These are phyloP conservation scores for Emydoidea blandingii DNA, from an alignment of 2,797 vertebrate genomes.

Conservation along the genomic window DNA sequence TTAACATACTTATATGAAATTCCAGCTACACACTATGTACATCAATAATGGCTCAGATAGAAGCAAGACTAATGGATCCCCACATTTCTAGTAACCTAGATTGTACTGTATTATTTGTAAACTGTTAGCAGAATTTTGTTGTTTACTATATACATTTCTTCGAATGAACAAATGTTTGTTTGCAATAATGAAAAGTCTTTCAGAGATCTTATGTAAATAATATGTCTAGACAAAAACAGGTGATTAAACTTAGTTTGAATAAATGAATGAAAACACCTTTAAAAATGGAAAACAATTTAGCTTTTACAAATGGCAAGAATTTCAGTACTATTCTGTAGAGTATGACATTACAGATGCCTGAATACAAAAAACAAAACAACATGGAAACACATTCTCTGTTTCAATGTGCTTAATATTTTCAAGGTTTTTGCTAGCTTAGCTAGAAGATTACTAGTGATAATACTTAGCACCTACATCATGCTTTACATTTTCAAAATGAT, in stretches of 20 bases:
- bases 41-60: not conserved
- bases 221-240: not conserved
- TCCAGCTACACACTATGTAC: not conserved
- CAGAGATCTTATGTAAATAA: not conserved
- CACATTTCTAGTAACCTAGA: not conserved
- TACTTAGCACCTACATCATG: not conserved
- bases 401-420: not conserved
- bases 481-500: not conserved
- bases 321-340: not conserved
- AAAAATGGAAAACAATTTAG: not conserved
- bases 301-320: not conserved
- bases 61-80: not conserved
- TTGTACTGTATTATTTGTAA: not conserved
- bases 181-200: not conserved
- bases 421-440: not conserved
- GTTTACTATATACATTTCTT: conserved; percentile 19
- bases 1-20: conserved; percentile 19
- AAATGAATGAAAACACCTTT: not conserved
- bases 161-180: conserved; percentile 1
- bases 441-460: not conserved
- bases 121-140: not conserved
- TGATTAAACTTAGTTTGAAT: not conserved
- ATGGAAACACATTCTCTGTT: not conserved
- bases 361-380: not conserved
- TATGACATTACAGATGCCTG: not conserved